phyloP scores from a whole-genome alignment of 2,113 vertebrate genomes.

The Hyaena hyaena region DNA sequence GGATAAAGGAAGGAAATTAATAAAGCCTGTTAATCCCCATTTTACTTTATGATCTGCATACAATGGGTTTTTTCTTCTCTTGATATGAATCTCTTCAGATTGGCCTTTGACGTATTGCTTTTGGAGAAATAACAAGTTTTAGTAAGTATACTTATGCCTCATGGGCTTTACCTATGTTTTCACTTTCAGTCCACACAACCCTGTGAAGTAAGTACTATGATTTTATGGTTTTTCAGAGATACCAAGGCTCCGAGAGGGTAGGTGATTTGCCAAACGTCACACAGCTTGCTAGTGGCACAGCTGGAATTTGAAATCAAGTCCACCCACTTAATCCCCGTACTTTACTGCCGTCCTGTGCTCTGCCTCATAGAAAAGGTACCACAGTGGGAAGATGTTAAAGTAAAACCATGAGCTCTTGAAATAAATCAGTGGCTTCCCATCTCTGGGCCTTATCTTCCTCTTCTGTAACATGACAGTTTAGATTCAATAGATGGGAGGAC shows the following conservation, averaged over 20 bases:
- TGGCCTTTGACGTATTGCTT: slow-evolving; percentile 40
- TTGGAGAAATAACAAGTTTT: slow-evolving; percentile 24
- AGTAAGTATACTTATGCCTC: background rate
- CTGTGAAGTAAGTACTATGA: background rate
- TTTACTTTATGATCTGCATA: slow-evolving; percentile 18
- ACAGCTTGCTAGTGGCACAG: slow-evolving; percentile 15
- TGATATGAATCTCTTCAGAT: background rate
- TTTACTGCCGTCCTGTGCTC: background rate
- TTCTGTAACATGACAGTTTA: background rate
- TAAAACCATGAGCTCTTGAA: background rate
- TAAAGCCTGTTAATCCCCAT: background rate
- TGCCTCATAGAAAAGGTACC: background rate
- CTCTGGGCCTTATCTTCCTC: background rate
- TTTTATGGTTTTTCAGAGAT: background rate
- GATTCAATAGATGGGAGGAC: background rate
- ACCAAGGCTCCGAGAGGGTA: background rate
- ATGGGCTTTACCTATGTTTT: background rate
- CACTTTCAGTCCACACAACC: background rate
- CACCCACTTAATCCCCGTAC: background rate
- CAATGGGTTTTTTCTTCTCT: background rate
- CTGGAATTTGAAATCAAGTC: background rate
- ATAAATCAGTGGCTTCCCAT: background rate
- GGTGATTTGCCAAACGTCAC: background rate
- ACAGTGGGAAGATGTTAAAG: background rate
- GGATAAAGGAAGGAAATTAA: background rate